Percentiles rank a stretch among this genome's conserved stretches.
phyloP scores from a whole-genome alignment of 2,888 invertebrate genomes.

The Amphipoea oculea region DNA sequence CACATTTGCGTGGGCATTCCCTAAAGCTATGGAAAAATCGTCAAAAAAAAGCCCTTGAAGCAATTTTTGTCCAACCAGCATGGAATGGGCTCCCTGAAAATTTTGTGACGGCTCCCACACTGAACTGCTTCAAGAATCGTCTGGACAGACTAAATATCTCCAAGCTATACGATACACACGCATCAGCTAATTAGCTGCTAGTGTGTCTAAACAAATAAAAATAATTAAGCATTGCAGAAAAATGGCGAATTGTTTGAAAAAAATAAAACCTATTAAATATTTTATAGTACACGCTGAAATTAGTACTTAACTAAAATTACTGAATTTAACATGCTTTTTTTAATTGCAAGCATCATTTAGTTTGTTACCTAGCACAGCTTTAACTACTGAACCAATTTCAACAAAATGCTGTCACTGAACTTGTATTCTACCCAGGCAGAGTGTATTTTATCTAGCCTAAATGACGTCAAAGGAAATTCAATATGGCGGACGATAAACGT shows the following conservation, averaged over 20 bases:
- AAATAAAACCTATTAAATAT: not conserved
- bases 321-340: not conserved
- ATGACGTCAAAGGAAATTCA: slow-evolving; percentile 19
- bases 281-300: not conserved
- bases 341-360: not conserved
- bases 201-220: no score
- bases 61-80: no score
- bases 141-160: no score
- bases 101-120: no score
- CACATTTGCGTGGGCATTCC: no score
- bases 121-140: no score
- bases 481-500: not conserved
- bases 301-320: not conserved
- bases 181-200: no score
- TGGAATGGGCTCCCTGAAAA: no score
- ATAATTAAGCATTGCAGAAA: not conserved
- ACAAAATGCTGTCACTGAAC: not conserved
- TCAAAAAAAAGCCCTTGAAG: no score
- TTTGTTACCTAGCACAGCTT: not conserved
- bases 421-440: not conserved
- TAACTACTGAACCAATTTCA: not conserved
- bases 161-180: no score
- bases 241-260: not conserved
- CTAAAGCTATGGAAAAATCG: no score
- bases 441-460: not conserved